These are phyloP conservation scores for Lethenteron camtschaticum DNA, from an alignment of 2,113 vertebrate genomes.

Conservation along the genomic window DNA sequence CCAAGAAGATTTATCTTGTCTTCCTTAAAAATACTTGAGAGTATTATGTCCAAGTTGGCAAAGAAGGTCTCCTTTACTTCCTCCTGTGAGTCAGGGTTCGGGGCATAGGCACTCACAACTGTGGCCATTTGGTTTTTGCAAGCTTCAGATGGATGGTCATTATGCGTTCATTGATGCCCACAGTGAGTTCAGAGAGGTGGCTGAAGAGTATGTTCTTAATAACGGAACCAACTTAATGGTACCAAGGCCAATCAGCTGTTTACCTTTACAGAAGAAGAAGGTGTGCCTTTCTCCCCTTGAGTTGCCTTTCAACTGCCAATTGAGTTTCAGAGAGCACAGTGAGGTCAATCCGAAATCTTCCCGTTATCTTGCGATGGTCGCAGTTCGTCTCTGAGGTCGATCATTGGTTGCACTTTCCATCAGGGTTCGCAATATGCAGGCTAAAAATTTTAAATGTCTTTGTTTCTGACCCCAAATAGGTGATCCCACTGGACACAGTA, in stretches of 20 bases:
- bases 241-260: neutral
- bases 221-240: neutral
- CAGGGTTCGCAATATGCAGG: neutral
- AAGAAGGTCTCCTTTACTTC: neutral
- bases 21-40: neutral
- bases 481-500: neutral
- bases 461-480: neutral
- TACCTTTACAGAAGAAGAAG: neutral
- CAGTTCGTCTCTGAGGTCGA: neutral
- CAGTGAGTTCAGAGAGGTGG: neutral
- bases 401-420: neutral
- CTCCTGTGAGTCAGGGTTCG: neutral
- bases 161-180: neutral
- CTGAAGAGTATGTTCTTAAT: neutral
- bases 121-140: neutral
- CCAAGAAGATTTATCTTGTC: neutral
- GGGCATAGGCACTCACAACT: neutral
- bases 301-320: neutral
- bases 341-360: neutral
- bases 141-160: neutral
- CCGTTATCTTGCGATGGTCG: neutral
- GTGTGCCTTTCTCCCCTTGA: constrained; percentile 1
- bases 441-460: neutral
- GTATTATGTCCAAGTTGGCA: neutral
- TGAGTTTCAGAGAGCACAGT: neutral